Percentiles rank a stretch among this genome's conserved stretches.
Evolutionary conservation across 1,140 invertebrate genomes (phyloP).

Genomic region (Drosophila serrata): DNA sequence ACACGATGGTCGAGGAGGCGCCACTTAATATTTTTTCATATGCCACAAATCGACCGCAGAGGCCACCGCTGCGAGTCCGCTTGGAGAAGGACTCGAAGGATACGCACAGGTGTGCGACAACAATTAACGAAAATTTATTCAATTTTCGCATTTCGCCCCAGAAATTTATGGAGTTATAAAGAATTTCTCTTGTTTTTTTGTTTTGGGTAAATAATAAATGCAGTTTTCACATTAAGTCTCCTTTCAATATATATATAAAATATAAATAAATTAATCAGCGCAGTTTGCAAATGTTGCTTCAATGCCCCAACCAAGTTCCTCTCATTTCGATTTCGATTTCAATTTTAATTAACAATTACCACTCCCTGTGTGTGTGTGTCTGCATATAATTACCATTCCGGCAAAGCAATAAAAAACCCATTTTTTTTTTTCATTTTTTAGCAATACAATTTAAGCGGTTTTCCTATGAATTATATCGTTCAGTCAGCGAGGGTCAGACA

Average conservation of each 20-base stretch:
- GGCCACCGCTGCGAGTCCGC: constrained; percentile 39
- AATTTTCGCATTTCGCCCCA: constrained; percentile 57
- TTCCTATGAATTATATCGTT: constrained; percentile 31
- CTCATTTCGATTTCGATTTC: constrained; percentile 48
- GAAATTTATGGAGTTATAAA: constrained; percentile 39
- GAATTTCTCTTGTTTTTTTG: constrained; percentile 33
- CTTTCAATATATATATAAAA: too few species aligned
- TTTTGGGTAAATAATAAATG: constrained; percentile 61
- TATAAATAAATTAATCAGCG: constrained; percentile 63
- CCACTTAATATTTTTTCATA: constrained; percentile 84
- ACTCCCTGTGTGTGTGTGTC: constrained; percentile 9
- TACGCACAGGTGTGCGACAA: constrained; percentile 70
- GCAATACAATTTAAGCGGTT: constrained; percentile 21
- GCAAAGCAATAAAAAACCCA: constrained; percentile 8
- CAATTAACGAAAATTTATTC: constrained; percentile 82
- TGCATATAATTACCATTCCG: constrained; percentile 37
- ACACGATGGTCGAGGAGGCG: constrained; percentile 30
- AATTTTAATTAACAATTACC: constrained; percentile 53
- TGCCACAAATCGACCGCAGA: constrained; percentile 82
- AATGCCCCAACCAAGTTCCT: constrained; percentile 31
- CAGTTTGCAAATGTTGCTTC: constrained; percentile 35
- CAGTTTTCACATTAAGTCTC: constrained; percentile 42
- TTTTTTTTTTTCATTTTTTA: constrained; percentile 19
- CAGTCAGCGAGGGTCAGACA: constrained; percentile 34
- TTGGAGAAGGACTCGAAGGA: constrained; percentile 42